These are phyloP conservation scores for Hyposoter didymator DNA, from an alignment of 2,888 invertebrate genomes.

Conservation along the genomic window DNA sequence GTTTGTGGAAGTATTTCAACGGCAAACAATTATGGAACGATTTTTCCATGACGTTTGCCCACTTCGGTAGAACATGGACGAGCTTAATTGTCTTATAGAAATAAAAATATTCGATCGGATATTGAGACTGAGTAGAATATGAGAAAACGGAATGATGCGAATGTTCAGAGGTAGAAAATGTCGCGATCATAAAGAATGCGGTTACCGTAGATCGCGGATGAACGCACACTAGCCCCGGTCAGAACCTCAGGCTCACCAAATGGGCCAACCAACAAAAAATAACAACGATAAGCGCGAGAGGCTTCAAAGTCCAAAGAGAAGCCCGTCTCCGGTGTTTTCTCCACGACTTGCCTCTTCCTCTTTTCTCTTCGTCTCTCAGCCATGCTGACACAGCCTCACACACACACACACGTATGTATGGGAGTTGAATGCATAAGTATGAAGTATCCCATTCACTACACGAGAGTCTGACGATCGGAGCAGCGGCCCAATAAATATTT, in stretches of 20 bases:
- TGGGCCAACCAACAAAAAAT: constrained; percentile 73
- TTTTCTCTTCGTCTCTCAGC: constrained; percentile 37
- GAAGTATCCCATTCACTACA: constrained; percentile 60
- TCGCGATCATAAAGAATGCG: constrained; percentile 76
- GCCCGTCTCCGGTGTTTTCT: constrained; percentile 42
- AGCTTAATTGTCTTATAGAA: not conserved
- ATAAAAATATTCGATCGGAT: not conserved
- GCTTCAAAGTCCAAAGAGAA: constrained; percentile 46
- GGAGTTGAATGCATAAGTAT: constrained; percentile 1
- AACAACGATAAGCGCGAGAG: constrained; percentile 42
- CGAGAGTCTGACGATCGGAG: constrained; percentile 61
- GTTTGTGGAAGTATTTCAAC: not conserved
- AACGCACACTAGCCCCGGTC: constrained; percentile 70
- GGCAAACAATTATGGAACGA: not conserved
- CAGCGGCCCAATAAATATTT: constrained; percentile 73
- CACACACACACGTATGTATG: constrained; percentile 5
- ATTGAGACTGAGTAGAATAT: not conserved
- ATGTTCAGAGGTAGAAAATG: constrained; percentile 58
- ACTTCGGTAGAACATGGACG: not conserved
- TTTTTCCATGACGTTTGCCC: not conserved
- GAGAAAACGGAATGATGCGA: constrained; percentile 40
- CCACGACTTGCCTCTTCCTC: constrained; percentile 46
- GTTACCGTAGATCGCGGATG: constrained; percentile 82
- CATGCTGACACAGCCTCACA: not conserved
- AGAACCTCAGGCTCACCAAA: constrained; percentile 71